These are phyloP conservation scores for Laticauda colubrina DNA, from an alignment of 2,113 vertebrate species.

Conservation along the genomic window DNA sequence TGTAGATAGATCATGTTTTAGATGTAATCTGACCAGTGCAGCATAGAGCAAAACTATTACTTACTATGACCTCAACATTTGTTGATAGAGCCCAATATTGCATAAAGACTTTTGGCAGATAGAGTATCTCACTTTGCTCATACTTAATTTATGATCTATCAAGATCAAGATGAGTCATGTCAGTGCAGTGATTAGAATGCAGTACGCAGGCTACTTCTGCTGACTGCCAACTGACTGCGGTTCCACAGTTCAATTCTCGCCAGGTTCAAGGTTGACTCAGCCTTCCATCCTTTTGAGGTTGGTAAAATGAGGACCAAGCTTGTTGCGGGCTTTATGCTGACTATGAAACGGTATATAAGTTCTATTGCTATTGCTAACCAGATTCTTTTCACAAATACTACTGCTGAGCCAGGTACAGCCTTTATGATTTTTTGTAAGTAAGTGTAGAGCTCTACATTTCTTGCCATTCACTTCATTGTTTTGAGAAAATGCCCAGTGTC, in stretches of 20 bases:
- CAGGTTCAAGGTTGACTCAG: no score
- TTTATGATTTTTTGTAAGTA: not conserved
- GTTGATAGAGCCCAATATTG: not conserved
- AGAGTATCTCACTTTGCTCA: not conserved
- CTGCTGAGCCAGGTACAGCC: not conserved
- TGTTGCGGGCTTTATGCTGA: no score
- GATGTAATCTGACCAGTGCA: not conserved
- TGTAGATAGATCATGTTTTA: not conserved
- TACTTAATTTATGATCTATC: not conserved
- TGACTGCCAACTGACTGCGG: no score
- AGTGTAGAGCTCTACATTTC: not conserved
- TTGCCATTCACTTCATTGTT: not conserved
- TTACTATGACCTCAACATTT: not conserved
- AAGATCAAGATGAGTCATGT: no score
- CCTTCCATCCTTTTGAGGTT: no score
- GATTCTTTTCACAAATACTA: not conserved
- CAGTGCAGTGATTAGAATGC: no score
- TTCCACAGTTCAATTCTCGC: no score
- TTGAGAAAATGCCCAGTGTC: not conserved
- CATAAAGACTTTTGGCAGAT: not conserved
- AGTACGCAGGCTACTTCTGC: no score
- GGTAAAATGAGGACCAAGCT: no score
- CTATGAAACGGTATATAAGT: no score
- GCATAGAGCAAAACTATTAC: not conserved
- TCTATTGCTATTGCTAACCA: not conserved